These are phyloP conservation scores for Setipinna tenuifilis DNA, from an alignment of 2,797 vertebrate species.

Conservation along the genomic window DNA sequence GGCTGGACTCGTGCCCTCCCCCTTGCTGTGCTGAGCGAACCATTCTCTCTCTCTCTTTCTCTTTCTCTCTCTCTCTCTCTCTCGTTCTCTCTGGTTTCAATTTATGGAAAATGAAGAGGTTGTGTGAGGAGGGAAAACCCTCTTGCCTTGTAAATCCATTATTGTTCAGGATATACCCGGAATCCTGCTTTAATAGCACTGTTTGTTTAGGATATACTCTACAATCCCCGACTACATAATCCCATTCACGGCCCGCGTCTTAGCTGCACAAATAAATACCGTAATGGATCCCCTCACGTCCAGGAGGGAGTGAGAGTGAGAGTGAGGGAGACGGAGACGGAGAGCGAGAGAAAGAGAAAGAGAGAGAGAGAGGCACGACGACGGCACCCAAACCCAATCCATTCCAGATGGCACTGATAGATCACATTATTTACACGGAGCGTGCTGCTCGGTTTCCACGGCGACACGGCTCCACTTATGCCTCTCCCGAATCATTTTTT, in stretches of 20 bases:
- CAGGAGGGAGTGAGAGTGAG: constrained; percentile 42
- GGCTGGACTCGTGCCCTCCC: constrained; percentile 3
- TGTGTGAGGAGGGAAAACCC: constrained; percentile 55
- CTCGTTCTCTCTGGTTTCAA: constrained; percentile 67
- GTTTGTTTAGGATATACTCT: constrained; percentile 72
- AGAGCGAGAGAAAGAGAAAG: too few relatives aligned
- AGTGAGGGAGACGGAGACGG: too few relatives aligned
- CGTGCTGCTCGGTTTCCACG: constrained; percentile 82
- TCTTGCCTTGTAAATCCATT: constrained; percentile 75
- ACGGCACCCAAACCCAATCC: constrained; percentile 80
- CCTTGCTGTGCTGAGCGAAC: neutral
- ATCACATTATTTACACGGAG: constrained; percentile 87
- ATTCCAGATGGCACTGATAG: constrained; percentile 94
- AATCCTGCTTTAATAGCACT: constrained; percentile 68
- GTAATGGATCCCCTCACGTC: constrained; percentile 75
- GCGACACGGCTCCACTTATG: constrained; percentile 76
- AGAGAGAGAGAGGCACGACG: constrained; percentile 17
- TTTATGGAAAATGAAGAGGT: constrained; percentile 74
- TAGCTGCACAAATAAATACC: constrained; percentile 90
- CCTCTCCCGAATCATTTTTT: constrained; percentile 56
- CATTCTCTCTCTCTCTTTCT: constrained; percentile 21
- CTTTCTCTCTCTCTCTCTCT: constrained; percentile 45
- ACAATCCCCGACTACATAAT: constrained; percentile 64
- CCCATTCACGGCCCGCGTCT: constrained; percentile 64
- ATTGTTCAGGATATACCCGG: constrained; percentile 71